Conservation (phyloP, 2,797 vertebrate genomes). For the Coendou prehensilis region DNA sequence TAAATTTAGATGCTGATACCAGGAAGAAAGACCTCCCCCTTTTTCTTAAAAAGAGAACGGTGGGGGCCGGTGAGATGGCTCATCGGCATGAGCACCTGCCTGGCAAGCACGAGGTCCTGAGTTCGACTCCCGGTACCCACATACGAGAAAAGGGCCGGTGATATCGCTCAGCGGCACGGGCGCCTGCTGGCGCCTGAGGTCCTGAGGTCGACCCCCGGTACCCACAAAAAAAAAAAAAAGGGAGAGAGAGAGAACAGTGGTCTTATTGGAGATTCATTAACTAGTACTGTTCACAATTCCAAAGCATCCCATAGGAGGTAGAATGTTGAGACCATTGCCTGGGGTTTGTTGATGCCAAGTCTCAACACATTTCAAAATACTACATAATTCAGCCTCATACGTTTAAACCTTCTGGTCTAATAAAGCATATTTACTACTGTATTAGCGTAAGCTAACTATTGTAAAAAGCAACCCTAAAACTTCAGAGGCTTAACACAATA, state of each 20-base stretch:
- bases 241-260: neutral
- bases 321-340: neutral
- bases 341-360: neutral
- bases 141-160: too few relatives aligned
- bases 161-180: too few relatives aligned
- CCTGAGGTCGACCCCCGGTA: too few relatives aligned
- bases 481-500: neutral
- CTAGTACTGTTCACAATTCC: neutral
- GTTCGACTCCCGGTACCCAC: too few relatives aligned
- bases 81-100: too few relatives aligned
- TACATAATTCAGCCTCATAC: neutral
- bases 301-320: neutral
- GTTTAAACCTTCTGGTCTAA: neutral
- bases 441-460: neutral
- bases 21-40: neutral
- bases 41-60: neutral
- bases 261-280: neutral
- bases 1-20: neutral
- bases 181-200: too few relatives aligned
- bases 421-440: neutral
- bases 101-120: too few relatives aligned
- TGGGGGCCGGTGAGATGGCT: too few relatives aligned
- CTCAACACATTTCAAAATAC: neutral
- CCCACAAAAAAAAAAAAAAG: too few relatives aligned
- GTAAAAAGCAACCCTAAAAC: neutral